phyloP scores from a whole-genome alignment of 2,113 vertebrate species.

The Phylloscopus whistleri region DNA sequence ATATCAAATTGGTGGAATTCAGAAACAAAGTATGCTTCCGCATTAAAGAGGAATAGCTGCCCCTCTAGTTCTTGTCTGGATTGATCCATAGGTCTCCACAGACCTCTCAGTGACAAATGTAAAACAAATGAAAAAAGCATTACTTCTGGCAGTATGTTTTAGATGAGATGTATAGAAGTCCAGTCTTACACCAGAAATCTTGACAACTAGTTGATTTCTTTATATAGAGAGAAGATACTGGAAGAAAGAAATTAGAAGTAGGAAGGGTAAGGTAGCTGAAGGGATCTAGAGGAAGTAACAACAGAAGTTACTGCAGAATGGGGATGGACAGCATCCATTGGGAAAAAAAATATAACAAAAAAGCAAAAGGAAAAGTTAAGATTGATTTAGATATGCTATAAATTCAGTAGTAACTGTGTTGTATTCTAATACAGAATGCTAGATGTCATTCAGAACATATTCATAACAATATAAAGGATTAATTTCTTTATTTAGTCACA shows the following conservation, averaged over 20 bases:
- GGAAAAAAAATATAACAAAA: not conserved
- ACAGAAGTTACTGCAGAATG: not conserved
- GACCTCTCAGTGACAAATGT: fast-evolving
- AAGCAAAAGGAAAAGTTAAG: not conserved
- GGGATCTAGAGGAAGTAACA: not conserved
- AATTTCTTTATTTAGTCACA: not conserved
- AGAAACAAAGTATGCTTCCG: not conserved
- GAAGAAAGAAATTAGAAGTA: not conserved
- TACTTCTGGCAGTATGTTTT: not conserved
- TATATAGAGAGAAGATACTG: not conserved
- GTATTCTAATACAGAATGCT: not conserved
- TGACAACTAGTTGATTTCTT: not conserved
- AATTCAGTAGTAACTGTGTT: not conserved
- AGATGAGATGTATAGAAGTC: not conserved
- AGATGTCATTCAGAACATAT: not conserved
- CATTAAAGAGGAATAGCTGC: not conserved
- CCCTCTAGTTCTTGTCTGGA: not conserved
- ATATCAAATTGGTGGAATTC: not conserved
- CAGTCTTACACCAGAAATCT: not conserved
- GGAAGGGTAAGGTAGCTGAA: not conserved
- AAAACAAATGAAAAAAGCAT: not conserved
- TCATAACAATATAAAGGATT: not conserved
- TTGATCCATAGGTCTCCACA: not conserved
- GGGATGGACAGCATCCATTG: fast-evolving
- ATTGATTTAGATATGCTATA: not conserved